Conservation (phyloP, 2,797 vertebrate genomes). For the Loris lydekkerianus region DNA sequence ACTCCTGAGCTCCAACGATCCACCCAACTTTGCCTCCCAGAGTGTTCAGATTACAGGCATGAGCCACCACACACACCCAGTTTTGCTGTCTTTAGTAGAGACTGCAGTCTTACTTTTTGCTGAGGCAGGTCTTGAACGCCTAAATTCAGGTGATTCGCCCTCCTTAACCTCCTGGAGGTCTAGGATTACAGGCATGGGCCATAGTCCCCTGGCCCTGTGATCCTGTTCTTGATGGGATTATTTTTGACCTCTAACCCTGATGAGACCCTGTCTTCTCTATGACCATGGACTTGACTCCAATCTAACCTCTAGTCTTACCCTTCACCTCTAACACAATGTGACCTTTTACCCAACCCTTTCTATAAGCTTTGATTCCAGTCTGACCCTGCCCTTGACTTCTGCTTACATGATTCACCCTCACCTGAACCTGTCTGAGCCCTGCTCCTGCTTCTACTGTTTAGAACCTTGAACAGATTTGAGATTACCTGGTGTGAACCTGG, state of each 20-base stretch:
- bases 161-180: too few species aligned
- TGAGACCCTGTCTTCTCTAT: neutral
- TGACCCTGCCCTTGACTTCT: neutral
- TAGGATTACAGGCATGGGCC: too few species aligned
- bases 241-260: neutral
- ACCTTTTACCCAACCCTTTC: neutral
- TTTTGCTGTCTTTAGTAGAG: too few species aligned
- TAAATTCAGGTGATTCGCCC: too few species aligned
- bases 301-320: neutral
- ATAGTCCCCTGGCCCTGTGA: neutral
- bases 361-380: neutral
- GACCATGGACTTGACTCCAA: neutral
- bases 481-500: slow-evolving; percentile 68
- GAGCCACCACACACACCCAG: too few species aligned
- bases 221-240: neutral
- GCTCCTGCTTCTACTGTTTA: neutral
- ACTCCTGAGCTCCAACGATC: too few species aligned
- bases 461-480: neutral
- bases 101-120: too few species aligned
- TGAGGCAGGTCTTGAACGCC: too few species aligned
- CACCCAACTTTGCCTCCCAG: too few species aligned
- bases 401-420: neutral
- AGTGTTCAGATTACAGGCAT: too few species aligned
- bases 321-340: neutral
- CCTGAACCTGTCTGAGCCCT: neutral